Conservation (phyloP, 2,113 vertebrate species). For the Dromas ardeola region DNA sequence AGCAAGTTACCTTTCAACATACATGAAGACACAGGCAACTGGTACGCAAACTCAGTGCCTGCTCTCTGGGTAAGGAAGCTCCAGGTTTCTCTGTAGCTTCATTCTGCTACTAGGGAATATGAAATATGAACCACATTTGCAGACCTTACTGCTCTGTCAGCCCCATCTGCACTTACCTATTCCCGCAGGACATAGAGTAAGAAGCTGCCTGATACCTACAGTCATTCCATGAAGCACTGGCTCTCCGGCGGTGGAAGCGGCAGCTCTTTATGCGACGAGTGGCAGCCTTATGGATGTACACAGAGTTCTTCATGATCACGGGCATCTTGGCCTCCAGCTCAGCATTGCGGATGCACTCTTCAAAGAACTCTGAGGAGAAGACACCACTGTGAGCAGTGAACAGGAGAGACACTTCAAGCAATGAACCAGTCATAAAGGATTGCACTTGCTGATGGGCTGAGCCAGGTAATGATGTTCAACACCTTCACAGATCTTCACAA, state of each 20-base stretch:
- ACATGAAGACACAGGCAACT: neutral
- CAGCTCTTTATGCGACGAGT: conserved; percentile 96
- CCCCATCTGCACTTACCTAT: neutral
- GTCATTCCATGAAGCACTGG: conserved; percentile 81
- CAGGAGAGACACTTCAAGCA: neutral
- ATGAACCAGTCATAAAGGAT: neutral
- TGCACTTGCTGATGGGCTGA: neutral
- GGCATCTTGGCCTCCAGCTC: conserved; percentile 97
- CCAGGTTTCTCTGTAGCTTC: neutral
- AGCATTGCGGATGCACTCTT: conserved; percentile 93
- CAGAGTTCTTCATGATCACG: conserved; percentile 96
- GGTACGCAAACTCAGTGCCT: neutral
- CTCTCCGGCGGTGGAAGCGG: conserved; percentile 86
- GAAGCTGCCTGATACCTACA: neutral
- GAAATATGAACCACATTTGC: neutral
- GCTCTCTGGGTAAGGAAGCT: neutral
- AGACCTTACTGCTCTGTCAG: neutral
- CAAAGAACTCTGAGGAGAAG: conserved; percentile 87
- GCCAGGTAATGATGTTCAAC: neutral
- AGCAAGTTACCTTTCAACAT: neutral
- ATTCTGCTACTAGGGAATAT: neutral
- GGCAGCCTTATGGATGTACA: conserved; percentile 94
- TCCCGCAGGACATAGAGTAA: neutral
- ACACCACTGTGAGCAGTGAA: neutral
- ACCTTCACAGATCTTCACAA: neutral